These are phyloP conservation scores for Saccostrea cuccullata DNA, from an alignment of 1,140 invertebrate species.

Conservation along the genomic window DNA sequence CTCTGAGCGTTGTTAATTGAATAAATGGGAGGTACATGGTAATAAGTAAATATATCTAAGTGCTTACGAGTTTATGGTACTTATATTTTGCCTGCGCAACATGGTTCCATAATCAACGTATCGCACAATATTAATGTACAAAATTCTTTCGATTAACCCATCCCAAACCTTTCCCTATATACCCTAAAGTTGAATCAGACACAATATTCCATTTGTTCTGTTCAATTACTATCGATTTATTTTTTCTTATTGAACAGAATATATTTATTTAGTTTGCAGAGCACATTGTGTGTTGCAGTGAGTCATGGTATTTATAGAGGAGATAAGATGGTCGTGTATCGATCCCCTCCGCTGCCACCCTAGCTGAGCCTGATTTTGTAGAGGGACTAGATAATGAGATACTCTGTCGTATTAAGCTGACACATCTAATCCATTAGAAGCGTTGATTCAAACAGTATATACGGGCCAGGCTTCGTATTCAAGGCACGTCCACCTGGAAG, in stretches of 20 bases:
- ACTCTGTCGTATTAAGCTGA: constrained; percentile 25
- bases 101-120: neutral
- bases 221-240: neutral
- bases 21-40: constrained; percentile 15
- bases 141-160: neutral
- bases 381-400: constrained; percentile 8
- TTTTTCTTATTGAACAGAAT: neutral
- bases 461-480: neutral
- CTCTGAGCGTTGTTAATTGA: neutral
- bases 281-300: neutral
- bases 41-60: neutral
- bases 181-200: no score
- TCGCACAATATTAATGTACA: neutral
- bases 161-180: no score
- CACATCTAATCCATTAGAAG: constrained; percentile 13
- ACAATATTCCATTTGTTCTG: no score
- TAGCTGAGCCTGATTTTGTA: constrained; percentile 3
- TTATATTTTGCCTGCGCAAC: neutral
- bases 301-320: constrained; percentile 3
- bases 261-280: constrained; percentile 34
- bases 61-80: neutral
- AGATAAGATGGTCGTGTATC: constrained; percentile 21
- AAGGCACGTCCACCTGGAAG: neutral
- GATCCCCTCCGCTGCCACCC: constrained; percentile 2
- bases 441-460: neutral